Conservation (phyloP, 1,140 invertebrate species). For the Drosophila kepulauana region DNA sequence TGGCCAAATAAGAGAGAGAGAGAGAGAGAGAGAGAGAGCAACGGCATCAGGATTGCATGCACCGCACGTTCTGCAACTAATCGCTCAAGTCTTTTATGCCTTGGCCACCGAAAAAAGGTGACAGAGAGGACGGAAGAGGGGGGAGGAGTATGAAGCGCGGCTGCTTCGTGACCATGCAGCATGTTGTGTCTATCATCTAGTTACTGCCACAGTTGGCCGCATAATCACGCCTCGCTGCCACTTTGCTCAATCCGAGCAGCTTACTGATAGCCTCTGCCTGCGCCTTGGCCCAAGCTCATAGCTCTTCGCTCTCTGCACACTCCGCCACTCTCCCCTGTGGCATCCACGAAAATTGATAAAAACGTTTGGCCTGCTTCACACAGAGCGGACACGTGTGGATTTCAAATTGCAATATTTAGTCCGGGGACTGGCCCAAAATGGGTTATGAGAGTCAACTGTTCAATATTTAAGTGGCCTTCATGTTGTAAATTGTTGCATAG, state of each 20-base stretch:
- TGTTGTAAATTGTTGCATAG: neutral
- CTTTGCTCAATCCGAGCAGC: conserved; percentile 70
- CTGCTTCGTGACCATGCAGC: conserved; percentile 65
- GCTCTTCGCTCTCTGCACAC: neutral
- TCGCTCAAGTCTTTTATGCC: conserved; percentile 81
- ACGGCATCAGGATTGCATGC: conserved; percentile 52
- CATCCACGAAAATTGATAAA: conserved; percentile 69
- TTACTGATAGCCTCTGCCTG: conserved; percentile 48
- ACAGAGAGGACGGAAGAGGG: neutral
- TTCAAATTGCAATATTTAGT: conserved; percentile 65
- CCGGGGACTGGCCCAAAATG: neutral
- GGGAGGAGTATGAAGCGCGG: neutral
- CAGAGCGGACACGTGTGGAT: conserved; percentile 40
- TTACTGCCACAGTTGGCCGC: conserved; percentile 20
- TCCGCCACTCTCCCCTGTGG: neutral
- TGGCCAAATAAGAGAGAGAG: conserved; percentile 37
- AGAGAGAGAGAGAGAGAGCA: neutral
- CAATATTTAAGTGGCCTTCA: conserved; percentile 26
- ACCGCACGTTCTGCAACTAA: conserved; percentile 74
- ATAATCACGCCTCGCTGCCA: conserved; percentile 65
- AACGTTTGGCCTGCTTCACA: conserved; percentile 41
- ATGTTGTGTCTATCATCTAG: conserved; percentile 51
- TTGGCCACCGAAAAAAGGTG: conserved; percentile 13
- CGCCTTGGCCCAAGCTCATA: neutral
- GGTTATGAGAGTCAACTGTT: conserved; percentile 20